Evolutionary conservation across 1,140 invertebrate genomes (phyloP).

Genomic region (Forficula auricularia): DNA sequence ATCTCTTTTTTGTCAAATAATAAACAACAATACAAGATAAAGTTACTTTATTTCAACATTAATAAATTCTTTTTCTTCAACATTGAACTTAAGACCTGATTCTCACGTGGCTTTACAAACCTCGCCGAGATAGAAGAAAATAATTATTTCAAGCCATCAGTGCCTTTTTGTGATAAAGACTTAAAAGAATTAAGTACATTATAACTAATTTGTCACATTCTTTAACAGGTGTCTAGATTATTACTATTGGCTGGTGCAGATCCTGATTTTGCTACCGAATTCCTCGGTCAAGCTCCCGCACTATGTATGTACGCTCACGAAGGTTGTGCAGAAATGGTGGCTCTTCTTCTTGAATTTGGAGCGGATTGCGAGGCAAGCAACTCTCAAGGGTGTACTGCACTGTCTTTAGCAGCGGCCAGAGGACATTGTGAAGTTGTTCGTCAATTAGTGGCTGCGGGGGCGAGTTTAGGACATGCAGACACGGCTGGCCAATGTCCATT

Average conservation of each 20-base stretch:
- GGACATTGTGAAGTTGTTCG: slow-evolving; percentile 65
- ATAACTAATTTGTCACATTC: not conserved
- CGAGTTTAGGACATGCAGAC: slow-evolving; percentile 60
- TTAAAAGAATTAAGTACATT: no score
- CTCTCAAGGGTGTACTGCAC: slow-evolving; percentile 65
- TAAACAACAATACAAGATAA: no score
- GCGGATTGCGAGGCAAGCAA: slow-evolving; percentile 78
- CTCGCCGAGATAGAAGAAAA: no score
- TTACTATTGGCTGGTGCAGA: slow-evolving; percentile 79
- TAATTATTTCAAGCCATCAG: no score
- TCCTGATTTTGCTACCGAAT: slow-evolving; percentile 64
- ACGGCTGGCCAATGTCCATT: slow-evolving; percentile 71
- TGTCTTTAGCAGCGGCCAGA: slow-evolving; percentile 59
- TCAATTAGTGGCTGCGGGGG: slow-evolving; percentile 49
- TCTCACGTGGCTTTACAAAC: no score
- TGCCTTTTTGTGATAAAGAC: no score
- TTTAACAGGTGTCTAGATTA: slow-evolving; percentile 56
- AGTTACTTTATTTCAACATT: no score
- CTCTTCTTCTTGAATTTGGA: slow-evolving; percentile 75
- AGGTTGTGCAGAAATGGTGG: slow-evolving; percentile 73
- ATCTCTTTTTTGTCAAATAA: no score
- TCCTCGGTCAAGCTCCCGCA: slow-evolving; percentile 64
- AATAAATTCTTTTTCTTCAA: no score
- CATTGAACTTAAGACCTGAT: no score
- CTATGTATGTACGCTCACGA: slow-evolving; percentile 78